Percentiles rank a stretch among this genome's conserved stretches.
phyloP scores from a whole-genome alignment of 1,140 invertebrate species.

The Drosophila pseudoobscura region DNA sequence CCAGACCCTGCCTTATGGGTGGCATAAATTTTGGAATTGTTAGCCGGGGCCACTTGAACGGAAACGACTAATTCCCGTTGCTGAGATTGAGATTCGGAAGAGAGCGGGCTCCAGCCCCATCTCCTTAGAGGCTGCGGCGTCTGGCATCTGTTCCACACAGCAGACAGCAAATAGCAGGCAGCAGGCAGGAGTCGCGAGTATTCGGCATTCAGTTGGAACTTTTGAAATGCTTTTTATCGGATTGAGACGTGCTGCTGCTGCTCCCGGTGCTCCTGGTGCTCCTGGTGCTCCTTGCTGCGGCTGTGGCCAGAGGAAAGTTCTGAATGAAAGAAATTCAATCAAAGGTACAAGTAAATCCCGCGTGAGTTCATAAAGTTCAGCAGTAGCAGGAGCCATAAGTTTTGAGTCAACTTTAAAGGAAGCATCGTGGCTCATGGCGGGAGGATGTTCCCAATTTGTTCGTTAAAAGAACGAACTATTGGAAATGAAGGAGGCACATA shows the following conservation, averaged over 20 bases:
- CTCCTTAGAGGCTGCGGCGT: constrained; percentile 33
- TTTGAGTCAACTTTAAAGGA: constrained; percentile 31
- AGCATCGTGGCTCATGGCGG: background rate
- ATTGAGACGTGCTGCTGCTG: constrained; percentile 50
- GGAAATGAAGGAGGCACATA: too few relatives aligned
- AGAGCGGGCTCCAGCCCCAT: background rate
- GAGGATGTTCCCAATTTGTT: constrained; percentile 40
- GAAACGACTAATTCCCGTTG: constrained; percentile 76
- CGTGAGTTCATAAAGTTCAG: constrained; percentile 81
- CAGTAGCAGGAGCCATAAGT: constrained; percentile 61
- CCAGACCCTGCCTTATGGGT: constrained; percentile 26
- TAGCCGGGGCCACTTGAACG: constrained; percentile 68
- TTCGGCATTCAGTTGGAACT: constrained; percentile 27
- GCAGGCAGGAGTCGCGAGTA: constrained; percentile 15
- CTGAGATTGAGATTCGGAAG: constrained; percentile 57
- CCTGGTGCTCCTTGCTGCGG: background rate
- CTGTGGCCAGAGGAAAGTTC: constrained; percentile 38
- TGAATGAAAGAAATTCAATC: constrained; percentile 73
- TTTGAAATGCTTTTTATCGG: constrained; percentile 65
- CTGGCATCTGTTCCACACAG: constrained; percentile 69
- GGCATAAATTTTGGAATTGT: constrained; percentile 81
- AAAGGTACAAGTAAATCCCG: constrained; percentile 82
- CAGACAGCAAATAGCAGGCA: constrained; percentile 18
- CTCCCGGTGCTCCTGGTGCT: background rate
- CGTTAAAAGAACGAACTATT: background rate